Evolutionary conservation across 2,113 vertebrate species (phyloP).

Genomic region (Fregetta grallaria): DNA sequence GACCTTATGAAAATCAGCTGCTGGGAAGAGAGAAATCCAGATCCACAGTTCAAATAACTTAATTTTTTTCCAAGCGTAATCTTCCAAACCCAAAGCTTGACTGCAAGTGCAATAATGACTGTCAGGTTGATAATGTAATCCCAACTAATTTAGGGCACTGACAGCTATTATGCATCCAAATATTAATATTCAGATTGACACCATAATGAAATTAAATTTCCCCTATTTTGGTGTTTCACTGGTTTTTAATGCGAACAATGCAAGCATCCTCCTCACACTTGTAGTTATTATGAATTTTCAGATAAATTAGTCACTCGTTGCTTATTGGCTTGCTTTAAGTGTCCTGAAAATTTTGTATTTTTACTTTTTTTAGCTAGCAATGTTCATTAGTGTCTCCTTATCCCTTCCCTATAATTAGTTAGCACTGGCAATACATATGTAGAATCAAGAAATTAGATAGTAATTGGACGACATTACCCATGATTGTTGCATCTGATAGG

Average conservation of each 20-base stretch:
- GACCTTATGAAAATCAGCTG: conserved; percentile 51
- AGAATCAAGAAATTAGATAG: background rate
- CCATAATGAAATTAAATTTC: background rate
- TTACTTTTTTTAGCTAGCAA: background rate
- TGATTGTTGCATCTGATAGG: background rate
- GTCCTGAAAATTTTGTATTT: background rate
- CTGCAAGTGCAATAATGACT: background rate
- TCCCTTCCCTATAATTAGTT: background rate
- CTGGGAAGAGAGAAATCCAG: conserved; percentile 51
- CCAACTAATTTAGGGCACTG: background rate
- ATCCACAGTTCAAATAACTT: conserved; percentile 25
- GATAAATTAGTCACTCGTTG: background rate
- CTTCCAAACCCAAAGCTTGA: background rate
- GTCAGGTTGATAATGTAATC: background rate
- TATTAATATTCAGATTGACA: background rate
- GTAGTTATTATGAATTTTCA: background rate
- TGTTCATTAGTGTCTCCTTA: background rate
- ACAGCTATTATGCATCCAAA: background rate
- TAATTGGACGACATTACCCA: conserved; percentile 2
- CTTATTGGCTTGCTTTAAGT: background rate
- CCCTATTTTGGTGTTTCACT: background rate
- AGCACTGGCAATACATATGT: background rate
- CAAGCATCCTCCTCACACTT: background rate
- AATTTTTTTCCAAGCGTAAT: conserved; percentile 3
- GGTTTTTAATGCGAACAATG: background rate